Evolutionary conservation across 2,888 invertebrate species (phyloP).

Genomic region (Orchesellides sinensis): DNA sequence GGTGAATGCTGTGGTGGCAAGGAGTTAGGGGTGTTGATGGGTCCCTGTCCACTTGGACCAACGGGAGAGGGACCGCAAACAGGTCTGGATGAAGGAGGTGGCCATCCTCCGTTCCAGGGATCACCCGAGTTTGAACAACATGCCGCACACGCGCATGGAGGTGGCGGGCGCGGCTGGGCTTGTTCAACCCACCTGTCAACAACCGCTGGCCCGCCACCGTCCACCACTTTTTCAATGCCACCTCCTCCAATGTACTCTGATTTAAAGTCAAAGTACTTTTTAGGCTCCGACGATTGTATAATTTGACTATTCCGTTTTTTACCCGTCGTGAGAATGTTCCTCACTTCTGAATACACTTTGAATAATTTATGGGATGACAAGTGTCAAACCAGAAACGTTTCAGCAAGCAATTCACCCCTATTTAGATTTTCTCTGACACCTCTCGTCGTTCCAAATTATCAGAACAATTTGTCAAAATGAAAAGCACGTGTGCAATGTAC

Average conservation of each 20-base stretch:
- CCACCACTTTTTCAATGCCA: conserved; percentile 73
- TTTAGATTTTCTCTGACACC: no score
- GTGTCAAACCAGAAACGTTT: not conserved
- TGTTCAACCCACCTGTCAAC: conserved; percentile 80
- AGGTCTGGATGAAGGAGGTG: conserved; percentile 69
- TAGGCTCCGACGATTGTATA: conserved; percentile 69
- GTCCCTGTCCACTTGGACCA: conserved; percentile 74
- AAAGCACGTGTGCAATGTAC: no score
- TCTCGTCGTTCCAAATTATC: no score
- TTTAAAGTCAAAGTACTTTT: conserved; percentile 75
- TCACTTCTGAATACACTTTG: conserved; percentile 61
- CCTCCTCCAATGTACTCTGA: conserved; percentile 74
- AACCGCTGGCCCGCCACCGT: conserved; percentile 75
- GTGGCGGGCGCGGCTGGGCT: conserved; percentile 77
- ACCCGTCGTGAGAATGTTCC: conserved; percentile 74
- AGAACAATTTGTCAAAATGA: no score
- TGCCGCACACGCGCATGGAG: conserved; percentile 73
- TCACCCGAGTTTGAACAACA: conserved; percentile 75
- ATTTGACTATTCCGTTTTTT: conserved; percentile 75
- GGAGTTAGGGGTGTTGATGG: conserved; percentile 69
- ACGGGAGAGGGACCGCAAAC: conserved; percentile 73
- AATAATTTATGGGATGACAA: not conserved
- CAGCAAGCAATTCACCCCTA: no score
- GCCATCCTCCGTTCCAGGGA: conserved; percentile 73
- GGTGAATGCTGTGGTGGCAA: conserved; percentile 73